Evolutionary conservation across 1,140 invertebrate species (phyloP), one percentile per base, ranked within the genome.

Genomic region (Phocides pigmalion): DNA sequence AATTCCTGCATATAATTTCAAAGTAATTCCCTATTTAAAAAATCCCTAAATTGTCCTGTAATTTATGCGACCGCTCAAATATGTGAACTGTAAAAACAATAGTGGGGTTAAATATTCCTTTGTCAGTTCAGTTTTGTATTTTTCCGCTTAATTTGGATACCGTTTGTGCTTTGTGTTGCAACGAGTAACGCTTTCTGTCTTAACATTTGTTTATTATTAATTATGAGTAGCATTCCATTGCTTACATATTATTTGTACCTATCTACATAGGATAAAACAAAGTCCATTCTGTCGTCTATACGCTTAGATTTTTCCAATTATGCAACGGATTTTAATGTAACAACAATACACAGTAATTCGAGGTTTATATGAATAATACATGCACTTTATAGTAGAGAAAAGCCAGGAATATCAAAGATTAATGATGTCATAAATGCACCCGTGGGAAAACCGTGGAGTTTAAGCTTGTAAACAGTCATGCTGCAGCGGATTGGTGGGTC

Each of bases 1-100:
- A 54, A 54, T 54, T 54, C 51, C 12, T 54, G 37, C 51, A 54
- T 54, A 41, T 9, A 16, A 47, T 41, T 54, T 22, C n/a, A 8
- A 8, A 41, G 32, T 39, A 35, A 22, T 11, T 22, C 6, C 17
- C 51, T 17, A 15, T 41, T 54, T 41, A 6, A 9, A 54, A 54
- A 14, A 41, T 54, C 17, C 12, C 6, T 41, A 20, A 14, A 53
- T 20, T 37, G 17, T 41, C 11, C 0, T 15, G 8, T 54, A 39
- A 41, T 41, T 3, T 17, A 50, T 41, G 11, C 35, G 37, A 54
- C 51, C 35, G 35, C n/a, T 9, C 15, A 17, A 11, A 39, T 41
- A 54, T 11, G 17, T 32, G 5, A 22, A 41, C 35, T 14, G 3
- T 17, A 39, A 14, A 54, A 20, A 41, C 51, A 41, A 54, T 39